phyloP scores from a whole-genome alignment of 1,140 invertebrate genomes.

The Drosophila kepulauana region DNA sequence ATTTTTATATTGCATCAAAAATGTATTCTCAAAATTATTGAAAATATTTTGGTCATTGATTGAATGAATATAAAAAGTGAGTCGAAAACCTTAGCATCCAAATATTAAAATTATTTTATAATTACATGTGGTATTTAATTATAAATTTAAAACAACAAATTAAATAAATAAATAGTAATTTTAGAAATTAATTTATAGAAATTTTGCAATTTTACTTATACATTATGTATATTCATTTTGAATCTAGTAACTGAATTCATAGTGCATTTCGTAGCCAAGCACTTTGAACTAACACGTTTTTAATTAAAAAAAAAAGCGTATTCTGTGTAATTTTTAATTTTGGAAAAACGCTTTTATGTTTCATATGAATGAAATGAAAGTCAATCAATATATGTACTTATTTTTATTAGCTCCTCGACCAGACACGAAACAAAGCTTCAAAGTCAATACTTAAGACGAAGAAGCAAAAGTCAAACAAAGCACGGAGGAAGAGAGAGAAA shows the following conservation, averaged over 20 bases:
- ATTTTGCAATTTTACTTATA: too few relatives aligned
- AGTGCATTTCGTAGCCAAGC: not conserved
- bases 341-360: constrained; percentile 9
- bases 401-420: constrained; percentile 9
- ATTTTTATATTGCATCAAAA: too few relatives aligned
- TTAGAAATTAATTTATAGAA: too few relatives aligned
- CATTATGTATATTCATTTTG: too few relatives aligned
- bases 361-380: constrained; percentile 1
- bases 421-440: constrained; percentile 36
- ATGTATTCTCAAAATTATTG: too few relatives aligned
- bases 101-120: too few relatives aligned
- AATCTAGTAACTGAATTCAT: not conserved
- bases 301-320: not conserved
- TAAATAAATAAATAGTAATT: too few relatives aligned
- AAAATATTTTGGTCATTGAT: too few relatives aligned
- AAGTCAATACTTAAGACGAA: constrained; percentile 50
- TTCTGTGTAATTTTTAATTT: constrained; percentile 7
- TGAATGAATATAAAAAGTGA: too few relatives aligned
- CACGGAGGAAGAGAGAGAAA: not conserved
- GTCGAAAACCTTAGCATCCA: too few relatives aligned
- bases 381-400: constrained; percentile 10
- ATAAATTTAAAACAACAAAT: too few relatives aligned
- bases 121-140: too few relatives aligned
- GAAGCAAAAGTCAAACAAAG: not conserved
- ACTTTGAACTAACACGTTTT: not conserved